Conservation (phyloP, 2,888 invertebrate species). For the Portevinia maculata region DNA sequence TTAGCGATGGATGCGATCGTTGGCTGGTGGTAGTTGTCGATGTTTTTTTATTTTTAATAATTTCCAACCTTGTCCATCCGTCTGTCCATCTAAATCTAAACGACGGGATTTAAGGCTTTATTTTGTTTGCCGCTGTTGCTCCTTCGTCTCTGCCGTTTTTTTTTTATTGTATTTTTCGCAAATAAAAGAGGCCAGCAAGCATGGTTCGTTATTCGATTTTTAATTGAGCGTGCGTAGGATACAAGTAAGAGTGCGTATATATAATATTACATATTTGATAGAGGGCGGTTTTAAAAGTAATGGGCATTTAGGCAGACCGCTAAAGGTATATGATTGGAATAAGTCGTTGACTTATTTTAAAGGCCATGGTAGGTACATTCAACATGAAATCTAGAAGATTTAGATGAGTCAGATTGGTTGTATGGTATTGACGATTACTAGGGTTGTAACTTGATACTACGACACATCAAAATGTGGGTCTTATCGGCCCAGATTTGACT, state of each 20-base stretch:
- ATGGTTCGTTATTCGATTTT: not conserved
- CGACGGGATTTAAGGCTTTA: slow-evolving; percentile 27
- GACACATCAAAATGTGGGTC: no score
- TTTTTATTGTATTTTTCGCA: slow-evolving; percentile 6
- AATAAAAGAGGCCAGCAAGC: slow-evolving; percentile 5
- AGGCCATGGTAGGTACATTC: no score
- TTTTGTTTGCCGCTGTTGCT: not conserved
- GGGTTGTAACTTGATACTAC: no score
- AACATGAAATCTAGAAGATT: no score
- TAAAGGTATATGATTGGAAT: no score
- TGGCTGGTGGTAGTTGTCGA: slow-evolving; percentile 18
- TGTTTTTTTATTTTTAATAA: slow-evolving; percentile 32
- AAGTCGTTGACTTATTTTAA: no score
- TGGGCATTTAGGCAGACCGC: no score
- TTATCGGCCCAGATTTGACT: no score
- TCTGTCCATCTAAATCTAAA: slow-evolving; percentile 49
- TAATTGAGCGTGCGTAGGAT: not conserved
- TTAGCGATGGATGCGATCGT: slow-evolving; percentile 48
- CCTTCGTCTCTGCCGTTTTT: not conserved
- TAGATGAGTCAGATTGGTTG: no score
- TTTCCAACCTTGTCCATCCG: slow-evolving; percentile 48
- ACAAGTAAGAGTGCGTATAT: not conserved
- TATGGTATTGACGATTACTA: no score
- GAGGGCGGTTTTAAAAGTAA: not conserved
- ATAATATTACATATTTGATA: not conserved